Percentiles rank a stretch among this genome's conserved stretches.
These are phyloP conservation scores for Aphidius gifuensis DNA, from an alignment of 1,140 invertebrate species.

Conservation along the genomic window DNA sequence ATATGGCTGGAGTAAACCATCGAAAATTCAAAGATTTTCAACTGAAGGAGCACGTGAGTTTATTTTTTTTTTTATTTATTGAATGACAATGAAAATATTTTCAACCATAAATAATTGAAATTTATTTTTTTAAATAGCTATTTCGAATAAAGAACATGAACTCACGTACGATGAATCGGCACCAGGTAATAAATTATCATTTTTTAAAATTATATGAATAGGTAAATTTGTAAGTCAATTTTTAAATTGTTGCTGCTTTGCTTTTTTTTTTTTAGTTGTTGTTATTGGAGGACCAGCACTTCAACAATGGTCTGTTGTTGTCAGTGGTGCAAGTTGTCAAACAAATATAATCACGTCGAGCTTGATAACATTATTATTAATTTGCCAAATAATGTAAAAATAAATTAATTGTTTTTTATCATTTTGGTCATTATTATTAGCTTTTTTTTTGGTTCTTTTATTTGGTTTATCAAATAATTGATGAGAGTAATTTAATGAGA, in stretches of 20 bases:
- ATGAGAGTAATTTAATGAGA: no score
- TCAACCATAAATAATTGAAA: not conserved
- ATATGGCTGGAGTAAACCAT: constrained; percentile 68
- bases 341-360: not conserved
- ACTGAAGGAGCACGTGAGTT: constrained; percentile 62
- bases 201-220: not conserved
- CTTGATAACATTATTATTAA: constrained; percentile 10
- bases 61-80: constrained; percentile 19
- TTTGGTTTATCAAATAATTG: no score
- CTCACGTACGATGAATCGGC: constrained; percentile 16
- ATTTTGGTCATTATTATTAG: not conserved
- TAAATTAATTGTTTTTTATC: not conserved
- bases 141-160: constrained; percentile 18
- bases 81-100: constrained; percentile 4
- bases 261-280: constrained; percentile 8
- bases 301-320: not conserved
- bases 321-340: not conserved
- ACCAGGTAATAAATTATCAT: constrained; percentile 17
- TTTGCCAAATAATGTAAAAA: not conserved
- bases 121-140: not conserved
- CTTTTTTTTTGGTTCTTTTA: not conserved
- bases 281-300: constrained; percentile 6
- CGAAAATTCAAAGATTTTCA: constrained; percentile 63
- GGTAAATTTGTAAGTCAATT: not conserved
- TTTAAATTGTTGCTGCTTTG: not conserved